A percentile compares a stretch with the other conserved stretches of the same genome.
These are phyloP conservation scores for Tryphoninae sp. DNA, from an alignment of 2,888 invertebrate species.

Conservation along the genomic window DNA sequence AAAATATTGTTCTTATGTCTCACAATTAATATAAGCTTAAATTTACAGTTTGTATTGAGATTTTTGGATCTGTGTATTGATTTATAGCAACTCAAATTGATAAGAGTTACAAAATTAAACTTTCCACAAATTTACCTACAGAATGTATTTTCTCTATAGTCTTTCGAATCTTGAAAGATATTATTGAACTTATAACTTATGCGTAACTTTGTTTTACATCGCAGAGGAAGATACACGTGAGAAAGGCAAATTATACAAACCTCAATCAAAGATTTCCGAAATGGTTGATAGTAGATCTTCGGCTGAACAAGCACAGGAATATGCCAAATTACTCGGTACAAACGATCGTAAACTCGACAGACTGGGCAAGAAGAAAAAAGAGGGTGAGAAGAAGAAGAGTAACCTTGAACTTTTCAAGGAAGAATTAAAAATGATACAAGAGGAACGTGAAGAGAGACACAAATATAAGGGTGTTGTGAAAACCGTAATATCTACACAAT, in stretches of 20 bases:
- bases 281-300: constrained; percentile 83
- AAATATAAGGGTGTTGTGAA: constrained; percentile 91
- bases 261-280: constrained; percentile 89
- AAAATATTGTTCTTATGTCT: no score
- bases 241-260: constrained; percentile 96
- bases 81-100: neutral
- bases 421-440: constrained; percentile 98
- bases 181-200: neutral
- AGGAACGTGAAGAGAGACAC: constrained; percentile 97
- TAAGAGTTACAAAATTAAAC: neutral
- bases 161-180: no score
- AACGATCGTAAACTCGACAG: constrained; percentile 87
- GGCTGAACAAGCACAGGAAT: constrained; percentile 87
- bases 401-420: constrained; percentile 99
- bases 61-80: neutral
- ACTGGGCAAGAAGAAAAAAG: constrained; percentile 86
- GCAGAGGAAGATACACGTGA: constrained; percentile 94
- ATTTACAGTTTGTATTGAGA: neutral
- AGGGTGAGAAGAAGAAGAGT: constrained; percentile 95
- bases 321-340: constrained; percentile 85
- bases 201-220: constrained; percentile 1
- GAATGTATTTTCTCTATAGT: no score
- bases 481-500: constrained; percentile 77
- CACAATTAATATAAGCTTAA: neutral
- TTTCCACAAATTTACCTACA: no score